phyloP scores from a whole-genome alignment of 2,797 vertebrate species.

The Knipowitschia caucasica region DNA sequence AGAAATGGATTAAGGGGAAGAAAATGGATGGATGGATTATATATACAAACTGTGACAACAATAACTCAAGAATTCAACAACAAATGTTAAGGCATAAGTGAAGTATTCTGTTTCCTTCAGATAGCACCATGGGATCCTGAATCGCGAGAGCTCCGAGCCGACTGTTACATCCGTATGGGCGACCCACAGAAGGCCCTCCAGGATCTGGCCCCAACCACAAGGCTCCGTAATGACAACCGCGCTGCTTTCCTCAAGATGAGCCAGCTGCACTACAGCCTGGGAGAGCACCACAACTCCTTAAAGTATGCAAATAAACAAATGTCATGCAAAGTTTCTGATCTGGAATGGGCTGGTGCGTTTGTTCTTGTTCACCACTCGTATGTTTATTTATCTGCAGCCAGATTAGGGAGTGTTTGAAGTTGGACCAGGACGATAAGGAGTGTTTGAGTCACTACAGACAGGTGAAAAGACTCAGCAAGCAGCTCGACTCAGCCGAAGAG shows the following conservation, averaged over 20 bases:
- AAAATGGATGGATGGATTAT: too few relatives aligned
- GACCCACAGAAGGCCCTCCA: slow-evolving; percentile 80
- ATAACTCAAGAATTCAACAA: too few relatives aligned
- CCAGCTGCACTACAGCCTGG: slow-evolving; percentile 78
- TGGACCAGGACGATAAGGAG: slow-evolving; percentile 84
- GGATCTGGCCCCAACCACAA: slow-evolving; percentile 78
- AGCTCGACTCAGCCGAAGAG: slow-evolving; percentile 80
- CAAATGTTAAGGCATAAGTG: too few relatives aligned
- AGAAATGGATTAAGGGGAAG: too few relatives aligned
- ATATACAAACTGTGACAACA: too few relatives aligned
- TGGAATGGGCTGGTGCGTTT: not conserved
- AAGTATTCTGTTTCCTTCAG: slow-evolving; percentile 39
- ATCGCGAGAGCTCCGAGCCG: slow-evolving; percentile 79
- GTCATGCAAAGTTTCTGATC: slow-evolving; percentile 18
- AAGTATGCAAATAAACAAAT: slow-evolving; percentile 52
- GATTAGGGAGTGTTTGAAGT: slow-evolving; percentile 81
- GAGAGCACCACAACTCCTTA: slow-evolving; percentile 80
- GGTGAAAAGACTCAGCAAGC: slow-evolving; percentile 84
- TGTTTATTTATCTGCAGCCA: slow-evolving; percentile 63
- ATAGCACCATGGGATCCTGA: slow-evolving; percentile 83
- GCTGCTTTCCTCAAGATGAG: slow-evolving; percentile 82
- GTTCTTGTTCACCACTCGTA: not conserved
- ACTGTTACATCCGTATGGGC: slow-evolving; percentile 78
- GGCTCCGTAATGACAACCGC: slow-evolving; percentile 82
- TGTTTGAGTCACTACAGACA: slow-evolving; percentile 85